These are phyloP conservation scores for Zoanthus sociatus DNA, from an alignment of 92 coral and sea anemone species.

Conservation along the genomic window DNA sequence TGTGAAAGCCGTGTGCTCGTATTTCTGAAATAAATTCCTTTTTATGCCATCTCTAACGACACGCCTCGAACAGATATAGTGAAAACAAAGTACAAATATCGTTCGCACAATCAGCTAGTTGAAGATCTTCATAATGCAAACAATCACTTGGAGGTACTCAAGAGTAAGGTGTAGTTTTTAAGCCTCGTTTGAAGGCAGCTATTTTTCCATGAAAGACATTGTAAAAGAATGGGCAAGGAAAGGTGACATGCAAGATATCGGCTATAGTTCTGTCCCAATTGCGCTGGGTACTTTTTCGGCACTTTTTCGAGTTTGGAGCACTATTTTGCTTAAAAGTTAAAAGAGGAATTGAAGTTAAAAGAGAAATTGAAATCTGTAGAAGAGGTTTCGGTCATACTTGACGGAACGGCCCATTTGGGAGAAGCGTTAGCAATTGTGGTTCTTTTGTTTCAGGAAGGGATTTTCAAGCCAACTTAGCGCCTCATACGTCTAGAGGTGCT, in stretches of 20 bases:
- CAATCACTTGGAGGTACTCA: neutral
- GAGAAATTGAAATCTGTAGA: no score
- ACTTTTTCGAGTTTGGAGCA: no score
- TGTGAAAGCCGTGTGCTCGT: neutral
- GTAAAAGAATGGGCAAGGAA: slow-evolving; percentile 46
- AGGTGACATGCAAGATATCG: slow-evolving; percentile 55
- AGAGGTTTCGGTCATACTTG: no score
- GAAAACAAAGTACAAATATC: neutral
- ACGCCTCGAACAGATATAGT: neutral
- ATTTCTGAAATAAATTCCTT: neutral
- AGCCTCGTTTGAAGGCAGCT: neutral
- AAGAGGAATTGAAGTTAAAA: no score
- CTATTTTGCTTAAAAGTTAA: no score
- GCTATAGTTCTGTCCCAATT: neutral
- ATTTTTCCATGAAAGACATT: slow-evolving; percentile 36
- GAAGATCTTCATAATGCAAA: no score
- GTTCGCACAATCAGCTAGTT: neutral
- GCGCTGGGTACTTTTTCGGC: no score
- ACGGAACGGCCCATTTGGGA: no score
- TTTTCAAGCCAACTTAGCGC: no score
- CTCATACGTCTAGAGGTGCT: no score
- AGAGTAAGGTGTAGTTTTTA: neutral
- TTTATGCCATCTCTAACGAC: neutral
- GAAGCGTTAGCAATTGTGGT: no score
- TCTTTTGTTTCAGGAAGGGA: no score